Conservation (phyloP, 2,888 invertebrate species). For the Poecilus cupreus region DNA sequence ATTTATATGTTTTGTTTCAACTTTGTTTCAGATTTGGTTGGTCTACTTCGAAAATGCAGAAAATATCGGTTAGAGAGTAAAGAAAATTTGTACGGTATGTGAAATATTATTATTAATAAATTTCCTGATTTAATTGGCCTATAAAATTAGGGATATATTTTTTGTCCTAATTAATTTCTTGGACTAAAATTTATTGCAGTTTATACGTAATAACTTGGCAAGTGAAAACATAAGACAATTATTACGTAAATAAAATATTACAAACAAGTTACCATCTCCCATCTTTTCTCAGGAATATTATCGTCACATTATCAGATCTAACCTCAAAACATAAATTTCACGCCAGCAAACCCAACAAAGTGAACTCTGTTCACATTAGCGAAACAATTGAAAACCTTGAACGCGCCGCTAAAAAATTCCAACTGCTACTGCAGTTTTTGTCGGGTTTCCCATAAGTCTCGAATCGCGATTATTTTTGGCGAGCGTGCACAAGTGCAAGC, state of each 20-base stretch:
- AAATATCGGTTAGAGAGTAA: too few species aligned
- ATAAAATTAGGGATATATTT: too few species aligned
- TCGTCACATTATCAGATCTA: not conserved
- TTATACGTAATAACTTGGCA: not conserved
- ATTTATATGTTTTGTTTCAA: too few species aligned
- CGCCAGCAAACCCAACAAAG: not conserved
- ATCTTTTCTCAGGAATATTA: not conserved
- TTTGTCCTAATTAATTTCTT: too few species aligned
- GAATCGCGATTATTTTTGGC: conserved; percentile 42
- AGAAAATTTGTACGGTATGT: too few species aligned
- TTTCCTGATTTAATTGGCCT: too few species aligned
- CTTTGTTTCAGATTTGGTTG: too few species aligned
- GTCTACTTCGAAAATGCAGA: too few species aligned
- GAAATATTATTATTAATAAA: too few species aligned
- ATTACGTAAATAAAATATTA: not conserved
- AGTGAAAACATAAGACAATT: not conserved
- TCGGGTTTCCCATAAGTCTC: conserved; percentile 22
- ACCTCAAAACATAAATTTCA: conserved; percentile 16
- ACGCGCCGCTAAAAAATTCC: not conserved
- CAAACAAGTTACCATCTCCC: not conserved
- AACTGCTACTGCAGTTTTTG: conserved; percentile 3
- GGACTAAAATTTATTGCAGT: too few species aligned
- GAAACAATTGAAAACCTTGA: conserved; percentile 10
- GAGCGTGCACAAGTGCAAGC: conserved; percentile 3
- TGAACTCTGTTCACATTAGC: not conserved